These are phyloP conservation scores for Pocillopora grandis DNA, from an alignment of 92 coral and sea anemone genomes.

Conservation along the genomic window DNA sequence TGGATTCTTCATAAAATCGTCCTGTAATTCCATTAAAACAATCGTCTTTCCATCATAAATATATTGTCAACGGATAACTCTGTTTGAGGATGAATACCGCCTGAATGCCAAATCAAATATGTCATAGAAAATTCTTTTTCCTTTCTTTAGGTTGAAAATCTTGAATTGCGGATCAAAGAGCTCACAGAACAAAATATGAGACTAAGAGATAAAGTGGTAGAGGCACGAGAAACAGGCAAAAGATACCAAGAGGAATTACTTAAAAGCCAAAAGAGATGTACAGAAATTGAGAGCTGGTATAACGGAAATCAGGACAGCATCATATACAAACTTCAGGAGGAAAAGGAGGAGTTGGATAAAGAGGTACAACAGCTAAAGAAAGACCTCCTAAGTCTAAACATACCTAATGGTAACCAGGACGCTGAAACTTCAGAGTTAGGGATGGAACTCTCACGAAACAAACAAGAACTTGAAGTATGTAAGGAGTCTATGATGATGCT, in stretches of 20 bases:
- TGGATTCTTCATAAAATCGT: too few species aligned
- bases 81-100: too few species aligned
- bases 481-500: conserved; percentile 1
- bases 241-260: conserved; percentile 17
- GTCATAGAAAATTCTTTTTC: not conserved
- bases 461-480: conserved; percentile 36
- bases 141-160: conserved; percentile 4
- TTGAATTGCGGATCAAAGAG: conserved; percentile 39
- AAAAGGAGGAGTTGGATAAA: conserved; percentile 26
- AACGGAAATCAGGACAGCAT: conserved; percentile 19
- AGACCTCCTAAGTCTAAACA: conserved; percentile 2
- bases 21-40: too few species aligned
- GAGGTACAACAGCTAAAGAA: conserved; percentile 23
- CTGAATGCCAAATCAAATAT: not conserved
- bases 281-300: conserved; percentile 27
- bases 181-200: conserved; percentile 32
- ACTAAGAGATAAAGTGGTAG: conserved; percentile 34
- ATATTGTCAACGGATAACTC: too few species aligned
- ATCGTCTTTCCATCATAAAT: too few species aligned
- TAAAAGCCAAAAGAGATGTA: conserved; percentile 5
- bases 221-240: conserved; percentile 19
- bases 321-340: conserved; percentile 25
- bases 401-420: conserved; percentile 28
- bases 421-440: conserved; percentile 34
- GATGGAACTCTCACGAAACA: conserved; percentile 36